A percentile compares a stretch with the other conserved stretches of the same genome.
Conservation (phyloP, 2,797 vertebrate species). For the Notolepis coatsorum region DNA sequence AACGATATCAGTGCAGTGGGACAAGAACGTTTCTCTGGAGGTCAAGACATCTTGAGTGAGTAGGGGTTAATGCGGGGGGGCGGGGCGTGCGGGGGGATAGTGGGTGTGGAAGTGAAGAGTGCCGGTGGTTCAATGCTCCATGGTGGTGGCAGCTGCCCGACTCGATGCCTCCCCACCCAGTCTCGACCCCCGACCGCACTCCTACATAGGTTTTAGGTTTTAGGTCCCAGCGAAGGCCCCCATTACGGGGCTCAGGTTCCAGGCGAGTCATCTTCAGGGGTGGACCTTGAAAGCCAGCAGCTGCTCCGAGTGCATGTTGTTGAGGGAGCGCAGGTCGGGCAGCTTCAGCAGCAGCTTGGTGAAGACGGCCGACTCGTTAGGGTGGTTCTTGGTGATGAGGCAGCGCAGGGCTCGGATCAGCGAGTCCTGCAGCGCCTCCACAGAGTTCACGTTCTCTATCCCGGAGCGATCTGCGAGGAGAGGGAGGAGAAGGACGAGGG, state of each 20-base stretch:
- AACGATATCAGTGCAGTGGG: too few relatives aligned
- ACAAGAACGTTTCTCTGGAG: too few relatives aligned
- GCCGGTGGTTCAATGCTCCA: not conserved
- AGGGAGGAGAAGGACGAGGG: too few relatives aligned
- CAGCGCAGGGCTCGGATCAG: slow-evolving; percentile 93
- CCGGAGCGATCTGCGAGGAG: slow-evolving; percentile 89
- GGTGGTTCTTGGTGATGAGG: slow-evolving; percentile 95
- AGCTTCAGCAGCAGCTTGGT: slow-evolving; percentile 97
- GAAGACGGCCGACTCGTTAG: slow-evolving; percentile 94
- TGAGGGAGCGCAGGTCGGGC: slow-evolving; percentile 96
- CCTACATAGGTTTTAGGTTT: too few relatives aligned
- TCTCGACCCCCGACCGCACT: not conserved
- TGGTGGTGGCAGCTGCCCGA: not conserved
- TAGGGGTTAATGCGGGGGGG: slow-evolving; percentile 4
- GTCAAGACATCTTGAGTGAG: slow-evolving; percentile 16
- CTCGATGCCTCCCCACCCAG: not conserved
- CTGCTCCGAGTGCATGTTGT: slow-evolving; percentile 99
- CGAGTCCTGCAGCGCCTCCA: slow-evolving; percentile 95
- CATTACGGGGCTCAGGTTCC: not conserved
- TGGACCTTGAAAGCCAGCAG: slow-evolving; percentile 98
- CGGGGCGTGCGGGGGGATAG: too few relatives aligned
- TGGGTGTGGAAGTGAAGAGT: slow-evolving; percentile 21
- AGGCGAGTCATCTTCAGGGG: slow-evolving; percentile 72
- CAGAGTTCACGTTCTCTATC: slow-evolving; percentile 95
- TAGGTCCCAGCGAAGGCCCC: too few relatives aligned